These are phyloP conservation scores for Cottus gobio DNA, from an alignment of 2,113 vertebrate genomes.

Conservation along the genomic window DNA sequence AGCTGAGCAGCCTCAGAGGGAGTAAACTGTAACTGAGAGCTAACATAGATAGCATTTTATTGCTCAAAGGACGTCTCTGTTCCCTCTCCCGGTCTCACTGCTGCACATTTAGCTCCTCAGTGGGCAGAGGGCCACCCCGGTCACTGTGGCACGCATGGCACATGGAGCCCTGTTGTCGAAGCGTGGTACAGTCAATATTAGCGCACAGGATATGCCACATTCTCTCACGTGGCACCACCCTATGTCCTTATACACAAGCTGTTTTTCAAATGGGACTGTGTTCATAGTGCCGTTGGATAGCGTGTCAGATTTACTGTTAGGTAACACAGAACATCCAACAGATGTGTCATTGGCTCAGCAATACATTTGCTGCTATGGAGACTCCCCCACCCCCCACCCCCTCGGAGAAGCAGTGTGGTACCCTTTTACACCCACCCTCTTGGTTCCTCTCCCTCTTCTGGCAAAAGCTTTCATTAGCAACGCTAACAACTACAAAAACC, in stretches of 20 bases:
- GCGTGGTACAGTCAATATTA: conserved; percentile 59
- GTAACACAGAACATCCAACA: conserved; percentile 42
- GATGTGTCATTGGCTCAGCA: conserved; percentile 10
- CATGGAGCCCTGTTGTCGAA: conserved; percentile 24
- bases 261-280: conserved; percentile 24
- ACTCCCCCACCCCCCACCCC: no score
- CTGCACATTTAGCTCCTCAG: conserved; percentile 35
- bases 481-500: conserved; percentile 28
- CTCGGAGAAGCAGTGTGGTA: background rate
- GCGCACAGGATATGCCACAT: conserved; percentile 50
- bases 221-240: conserved; percentile 42
- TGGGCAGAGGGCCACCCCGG: conserved; percentile 41
- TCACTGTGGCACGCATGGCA: conserved; percentile 40
- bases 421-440: background rate
- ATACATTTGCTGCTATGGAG: conserved; percentile 26
- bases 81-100: conserved; percentile 5
- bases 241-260: conserved; percentile 25
- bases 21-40: conserved; percentile 30
- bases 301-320: conserved; percentile 43
- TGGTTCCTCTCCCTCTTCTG: conserved; percentile 3
- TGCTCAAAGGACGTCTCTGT: conserved; percentile 18
- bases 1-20: conserved; percentile 13
- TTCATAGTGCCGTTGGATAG: conserved; percentile 40
- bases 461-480: conserved; percentile 31
- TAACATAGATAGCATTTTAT: conserved; percentile 26